Base-by-base conservation (phyloP, 1,140 invertebrate species). In the Watersipora subatra region DNA sequence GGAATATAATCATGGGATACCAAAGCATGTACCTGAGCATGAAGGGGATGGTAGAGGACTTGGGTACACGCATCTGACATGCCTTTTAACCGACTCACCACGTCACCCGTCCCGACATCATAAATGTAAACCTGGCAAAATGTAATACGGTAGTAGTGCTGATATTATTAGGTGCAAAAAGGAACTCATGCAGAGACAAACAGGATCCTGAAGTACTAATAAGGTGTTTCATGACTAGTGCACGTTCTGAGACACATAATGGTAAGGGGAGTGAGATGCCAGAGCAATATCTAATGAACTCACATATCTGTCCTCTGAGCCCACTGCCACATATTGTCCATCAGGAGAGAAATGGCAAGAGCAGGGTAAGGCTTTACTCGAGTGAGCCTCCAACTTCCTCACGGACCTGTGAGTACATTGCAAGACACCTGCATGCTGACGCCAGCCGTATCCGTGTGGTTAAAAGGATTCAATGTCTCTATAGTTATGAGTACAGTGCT, bases 291-390 rank as follows among this genome's bases (percentile, higher is more conserved):
- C n/a, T 27, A 26, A 28, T n/a, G 59, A 22, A 67, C 69, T 70
- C 69, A 77, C 76, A 56, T 71, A 69, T 72, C 71, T 77, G 63
- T 80, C 76, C 63, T 80, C 79, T 1, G 78, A 75, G 25, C 78
- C 79, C 7, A 76, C 72, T 19, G 74, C 74, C 17, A 80, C 64
- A 64, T 73, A 80, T 61, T 72, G 70, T 25, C 73, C 74, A 72
- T 76, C 78, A 1, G 78, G 75, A 73, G 76, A 78, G 64, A 80
- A 70, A 25, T 72, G 70, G 15, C 75, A 28, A 26, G 76, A 73
- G 68, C 77, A 79, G 0, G 73, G 69, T 66, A 75, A 70, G 20
- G 70, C 70, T 57, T 76, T 69, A 67, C 78, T 79, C 22, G 69
- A 12, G 63, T 79, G 79, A 26, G 74, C 74, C 64, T 77, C 72